These are phyloP conservation scores for Botia almorhae DNA, from an alignment of 2,797 vertebrate species.

Conservation along the genomic window DNA sequence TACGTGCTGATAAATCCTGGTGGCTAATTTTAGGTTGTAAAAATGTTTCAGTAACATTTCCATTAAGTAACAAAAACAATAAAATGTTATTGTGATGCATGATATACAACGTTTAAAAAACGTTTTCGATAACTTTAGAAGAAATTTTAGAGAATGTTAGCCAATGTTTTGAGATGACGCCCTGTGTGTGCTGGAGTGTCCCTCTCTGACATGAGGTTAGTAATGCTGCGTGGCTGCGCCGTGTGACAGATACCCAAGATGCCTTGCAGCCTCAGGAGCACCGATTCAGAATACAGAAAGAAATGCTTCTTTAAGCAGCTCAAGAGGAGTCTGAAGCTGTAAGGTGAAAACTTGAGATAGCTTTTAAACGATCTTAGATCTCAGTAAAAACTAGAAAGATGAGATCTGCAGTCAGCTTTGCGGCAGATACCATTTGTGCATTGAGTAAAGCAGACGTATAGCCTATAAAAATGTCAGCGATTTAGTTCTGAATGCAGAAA, in stretches of 20 bases:
- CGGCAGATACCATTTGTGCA: background rate
- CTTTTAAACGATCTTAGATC: no score
- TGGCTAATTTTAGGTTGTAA: constrained; percentile 19
- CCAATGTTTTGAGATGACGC: no score
- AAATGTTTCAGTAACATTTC: no score
- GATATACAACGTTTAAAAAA: no score
- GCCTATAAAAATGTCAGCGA: background rate
- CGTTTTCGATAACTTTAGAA: no score
- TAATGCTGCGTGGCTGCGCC: constrained; percentile 34
- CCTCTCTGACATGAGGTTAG: constrained; percentile 39
- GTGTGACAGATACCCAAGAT: constrained; percentile 31
- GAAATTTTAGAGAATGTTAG: no score
- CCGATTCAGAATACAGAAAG: constrained; percentile 30
- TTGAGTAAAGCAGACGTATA: background rate
- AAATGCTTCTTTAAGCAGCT: constrained; percentile 62
- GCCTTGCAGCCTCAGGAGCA: constrained; percentile 10
- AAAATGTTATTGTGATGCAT: no score
- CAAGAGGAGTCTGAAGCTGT: constrained; percentile 61
- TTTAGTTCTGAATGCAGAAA: background rate
- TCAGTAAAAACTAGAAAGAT: constrained; percentile 34
- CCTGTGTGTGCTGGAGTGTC: background rate
- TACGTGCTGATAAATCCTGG: constrained; percentile 37
- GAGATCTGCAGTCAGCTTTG: background rate
- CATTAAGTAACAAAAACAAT: no score
- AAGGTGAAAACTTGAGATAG: constrained; percentile 70